Conservation (phyloP, 37 sponge, comb jelly and placozoan species). For the Halisarca cf. caerulea region DNA sequence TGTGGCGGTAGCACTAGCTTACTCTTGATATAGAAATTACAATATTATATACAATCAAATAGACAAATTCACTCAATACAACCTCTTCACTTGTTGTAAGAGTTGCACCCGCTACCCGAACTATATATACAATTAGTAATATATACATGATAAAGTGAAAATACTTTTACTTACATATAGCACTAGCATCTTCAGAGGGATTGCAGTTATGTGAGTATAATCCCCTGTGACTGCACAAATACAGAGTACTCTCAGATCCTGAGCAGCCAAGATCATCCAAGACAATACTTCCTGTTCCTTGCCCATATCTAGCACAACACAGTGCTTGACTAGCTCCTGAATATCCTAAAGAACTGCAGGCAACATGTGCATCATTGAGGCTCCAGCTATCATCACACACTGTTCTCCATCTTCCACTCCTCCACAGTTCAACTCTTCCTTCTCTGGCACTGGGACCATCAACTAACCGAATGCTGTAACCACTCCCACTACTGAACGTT, state of each 20-base stretch:
- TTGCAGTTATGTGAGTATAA: background rate
- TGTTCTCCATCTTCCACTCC: background rate
- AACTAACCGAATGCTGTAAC: background rate
- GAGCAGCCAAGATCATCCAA: background rate
- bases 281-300: background rate
- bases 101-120: too few relatives aligned
- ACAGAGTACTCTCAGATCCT: background rate
- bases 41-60: too few relatives aligned
- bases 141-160: too few relatives aligned
- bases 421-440: background rate
- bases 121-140: too few relatives aligned
- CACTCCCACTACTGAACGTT: too few relatives aligned
- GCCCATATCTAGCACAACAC: background rate
- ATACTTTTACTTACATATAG: background rate
- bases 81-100: too few relatives aligned
- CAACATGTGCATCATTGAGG: background rate
- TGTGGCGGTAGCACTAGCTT: too few relatives aligned
- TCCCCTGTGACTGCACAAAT: background rate
- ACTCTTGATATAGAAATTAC: too few relatives aligned
- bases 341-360: background rate
- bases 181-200: constrained; percentile 2
- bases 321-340: background rate
- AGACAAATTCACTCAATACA: too few relatives aligned
- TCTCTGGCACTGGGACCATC: background rate
- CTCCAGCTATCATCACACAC: constrained; percentile 8